A percentile compares a stretch with the other conserved stretches of the same genome.
phyloP scores from a whole-genome alignment of 2,797 vertebrate species.

The Gadopsis marmoratus region DNA sequence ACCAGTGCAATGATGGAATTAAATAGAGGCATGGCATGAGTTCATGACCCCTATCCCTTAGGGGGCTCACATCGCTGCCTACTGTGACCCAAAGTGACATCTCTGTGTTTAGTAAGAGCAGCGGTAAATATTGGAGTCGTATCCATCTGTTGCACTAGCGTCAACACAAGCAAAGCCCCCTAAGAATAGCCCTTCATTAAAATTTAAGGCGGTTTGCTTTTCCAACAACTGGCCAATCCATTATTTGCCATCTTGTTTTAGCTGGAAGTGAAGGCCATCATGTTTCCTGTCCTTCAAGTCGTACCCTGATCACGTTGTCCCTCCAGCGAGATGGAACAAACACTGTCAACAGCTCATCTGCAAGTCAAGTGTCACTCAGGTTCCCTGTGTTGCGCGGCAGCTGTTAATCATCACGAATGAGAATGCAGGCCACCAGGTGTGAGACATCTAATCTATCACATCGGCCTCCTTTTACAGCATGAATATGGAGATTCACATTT shows the following conservation, averaged over 20 bases:
- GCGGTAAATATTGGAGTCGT: conserved; percentile 9
- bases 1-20: background rate
- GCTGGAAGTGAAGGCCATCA: conserved; percentile 34
- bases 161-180: conserved; percentile 6
- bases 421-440: conserved; percentile 69
- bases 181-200: conserved; percentile 38
- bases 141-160: conserved; percentile 18
- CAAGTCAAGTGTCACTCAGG: conserved; percentile 72
- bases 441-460: conserved; percentile 66
- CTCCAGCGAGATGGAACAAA: conserved; percentile 58
- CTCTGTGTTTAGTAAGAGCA: background rate
- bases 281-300: conserved; percentile 47
- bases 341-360: conserved; percentile 63
- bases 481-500: conserved; percentile 65
- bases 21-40: background rate
- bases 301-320: conserved; percentile 52
- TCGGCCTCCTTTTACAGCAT: conserved; percentile 51
- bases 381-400: conserved; percentile 58
- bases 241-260: conserved; percentile 44
- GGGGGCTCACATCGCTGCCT: background rate
- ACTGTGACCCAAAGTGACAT: conserved; percentile 9
- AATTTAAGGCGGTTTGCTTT: conserved; percentile 31
- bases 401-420: conserved; percentile 66
- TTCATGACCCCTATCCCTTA: conserved; percentile 2
- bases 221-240: conserved; percentile 40